These are phyloP conservation scores for Mystacides longicornis DNA, from an alignment of 2,888 invertebrate species.

Conservation along the genomic window DNA sequence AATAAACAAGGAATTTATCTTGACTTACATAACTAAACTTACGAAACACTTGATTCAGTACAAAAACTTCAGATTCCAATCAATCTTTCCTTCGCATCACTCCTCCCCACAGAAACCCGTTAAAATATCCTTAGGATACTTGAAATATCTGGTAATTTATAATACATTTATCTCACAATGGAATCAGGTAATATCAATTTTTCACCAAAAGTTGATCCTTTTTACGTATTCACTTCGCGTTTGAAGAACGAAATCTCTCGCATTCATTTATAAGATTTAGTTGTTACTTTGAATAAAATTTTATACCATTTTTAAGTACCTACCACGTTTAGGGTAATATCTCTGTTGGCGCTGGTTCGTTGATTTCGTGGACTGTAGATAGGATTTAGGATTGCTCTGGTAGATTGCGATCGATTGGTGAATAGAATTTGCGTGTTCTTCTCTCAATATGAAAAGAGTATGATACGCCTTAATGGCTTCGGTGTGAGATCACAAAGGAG, in stretches of 20 bases:
- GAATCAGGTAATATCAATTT: not conserved
- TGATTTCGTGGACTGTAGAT: too few species aligned
- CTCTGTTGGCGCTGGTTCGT: too few species aligned
- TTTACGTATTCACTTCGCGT: not conserved
- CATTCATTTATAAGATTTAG: conserved; percentile 1
- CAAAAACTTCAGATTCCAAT: not conserved
- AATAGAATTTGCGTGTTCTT: too few species aligned
- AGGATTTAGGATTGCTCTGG: too few species aligned
- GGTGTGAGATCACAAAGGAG: too few species aligned
- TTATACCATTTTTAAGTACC: too few species aligned
- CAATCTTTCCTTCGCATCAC: not conserved
- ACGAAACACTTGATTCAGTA: not conserved
- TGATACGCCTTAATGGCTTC: too few species aligned
- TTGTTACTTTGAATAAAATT: conserved; percentile 1
- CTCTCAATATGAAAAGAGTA: too few species aligned
- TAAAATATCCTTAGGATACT: not conserved
- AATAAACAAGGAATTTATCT: too few species aligned
- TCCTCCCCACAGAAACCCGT: not conserved
- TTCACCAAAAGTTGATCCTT: not conserved
- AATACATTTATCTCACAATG: conserved; percentile 1
- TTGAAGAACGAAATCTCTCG: not conserved
- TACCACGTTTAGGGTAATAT: too few species aligned
- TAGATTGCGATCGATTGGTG: too few species aligned
- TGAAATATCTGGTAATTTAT: not conserved
- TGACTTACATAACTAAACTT: too few species aligned